phyloP scores from a whole-genome alignment of 1,140 invertebrate genomes.

The Bombus waltoni region DNA sequence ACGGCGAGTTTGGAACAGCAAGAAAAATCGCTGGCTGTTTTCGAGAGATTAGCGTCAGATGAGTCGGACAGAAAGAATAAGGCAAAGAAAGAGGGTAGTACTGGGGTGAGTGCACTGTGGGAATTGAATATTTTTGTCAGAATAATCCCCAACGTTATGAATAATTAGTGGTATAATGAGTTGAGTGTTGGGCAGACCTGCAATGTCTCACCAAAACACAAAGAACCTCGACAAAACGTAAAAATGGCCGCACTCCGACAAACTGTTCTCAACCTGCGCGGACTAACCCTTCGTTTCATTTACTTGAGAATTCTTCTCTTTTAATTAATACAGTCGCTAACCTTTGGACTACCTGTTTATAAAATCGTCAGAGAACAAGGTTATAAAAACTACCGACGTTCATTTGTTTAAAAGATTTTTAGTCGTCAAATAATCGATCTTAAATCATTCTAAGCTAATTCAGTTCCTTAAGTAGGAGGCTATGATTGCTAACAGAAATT shows the following conservation, averaged over 20 bases:
- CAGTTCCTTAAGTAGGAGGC: neutral
- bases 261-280: slow-evolving; percentile 78
- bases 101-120: slow-evolving; percentile 62
- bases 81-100: slow-evolving; percentile 55
- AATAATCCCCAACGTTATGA: slow-evolving; percentile 79
- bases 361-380: neutral
- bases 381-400: neutral
- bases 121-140: slow-evolving; percentile 77
- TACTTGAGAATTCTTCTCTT: neutral
- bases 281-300: neutral
- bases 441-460: neutral
- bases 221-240: slow-evolving; percentile 76
- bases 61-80: slow-evolving; percentile 55
- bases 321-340: neutral
- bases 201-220: slow-evolving; percentile 80
- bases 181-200: slow-evolving; percentile 80
- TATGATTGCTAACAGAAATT: neutral
- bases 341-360: no score
- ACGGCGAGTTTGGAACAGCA: neutral
- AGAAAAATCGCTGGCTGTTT: neutral
- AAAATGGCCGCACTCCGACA: slow-evolving; percentile 71
- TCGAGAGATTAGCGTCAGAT: slow-evolving; percentile 21
- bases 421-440: neutral
- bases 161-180: slow-evolving; percentile 84
- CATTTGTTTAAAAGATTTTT: neutral